These are phyloP conservation scores for Tupaia tana DNA, from an alignment of 2,113 vertebrate species.

Conservation along the genomic window DNA sequence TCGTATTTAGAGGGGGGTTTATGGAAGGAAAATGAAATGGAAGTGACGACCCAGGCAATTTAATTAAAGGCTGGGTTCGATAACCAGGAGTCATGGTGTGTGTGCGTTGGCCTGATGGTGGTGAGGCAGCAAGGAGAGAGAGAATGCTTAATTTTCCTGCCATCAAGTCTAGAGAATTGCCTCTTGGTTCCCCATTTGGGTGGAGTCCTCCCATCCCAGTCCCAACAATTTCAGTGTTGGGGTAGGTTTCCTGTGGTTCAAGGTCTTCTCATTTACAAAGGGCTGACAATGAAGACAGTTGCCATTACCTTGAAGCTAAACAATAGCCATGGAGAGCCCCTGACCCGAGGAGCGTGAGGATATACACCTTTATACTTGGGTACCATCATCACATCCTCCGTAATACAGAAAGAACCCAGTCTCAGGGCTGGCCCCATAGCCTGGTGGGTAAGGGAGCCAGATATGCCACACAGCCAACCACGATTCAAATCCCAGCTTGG, in stretches of 20 bases:
- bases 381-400: not conserved
- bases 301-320: not conserved
- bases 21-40: not conserved
- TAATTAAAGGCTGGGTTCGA: not conserved
- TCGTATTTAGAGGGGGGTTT: not conserved
- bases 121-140: not conserved
- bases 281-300: not conserved
- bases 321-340: not conserved
- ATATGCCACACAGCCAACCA: too few species aligned
- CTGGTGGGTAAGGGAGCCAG: too few species aligned
- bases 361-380: not conserved
- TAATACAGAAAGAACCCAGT: not conserved
- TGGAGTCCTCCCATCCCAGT: not conserved
- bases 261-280: not conserved
- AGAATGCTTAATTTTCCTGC: not conserved
- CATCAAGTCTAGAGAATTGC: not conserved
- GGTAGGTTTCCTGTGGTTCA: not conserved
- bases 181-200: not conserved
- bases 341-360: not conserved
- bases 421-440: too few species aligned
- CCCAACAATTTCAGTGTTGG: not conserved
- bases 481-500: too few species aligned
- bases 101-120: not conserved
- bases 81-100: not conserved
- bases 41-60: not conserved